phyloP scores from a whole-genome alignment of 2,797 vertebrate genomes.

The Taenioides sp. region DNA sequence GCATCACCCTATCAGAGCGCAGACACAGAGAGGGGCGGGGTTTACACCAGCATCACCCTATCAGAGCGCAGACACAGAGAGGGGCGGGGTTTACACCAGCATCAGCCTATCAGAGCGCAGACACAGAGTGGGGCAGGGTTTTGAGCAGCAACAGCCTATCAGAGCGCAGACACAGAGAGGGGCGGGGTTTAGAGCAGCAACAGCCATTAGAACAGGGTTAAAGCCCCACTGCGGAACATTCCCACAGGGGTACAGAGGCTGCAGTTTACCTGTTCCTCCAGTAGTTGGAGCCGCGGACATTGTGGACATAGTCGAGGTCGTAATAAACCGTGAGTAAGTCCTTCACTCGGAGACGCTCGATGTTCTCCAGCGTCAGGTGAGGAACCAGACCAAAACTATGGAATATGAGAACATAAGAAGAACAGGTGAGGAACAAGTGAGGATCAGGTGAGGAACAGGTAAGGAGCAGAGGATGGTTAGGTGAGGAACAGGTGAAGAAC shows the following conservation, averaged over 20 bases:
- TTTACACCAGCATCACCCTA: background rate
- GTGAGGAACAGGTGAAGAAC: too few species aligned
- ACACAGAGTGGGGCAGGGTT: background rate
- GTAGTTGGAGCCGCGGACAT: constrained; percentile 75
- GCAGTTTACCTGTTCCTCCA: constrained; percentile 79
- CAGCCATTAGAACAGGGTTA: background rate
- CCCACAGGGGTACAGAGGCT: background rate
- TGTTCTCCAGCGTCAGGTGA: constrained; percentile 76
- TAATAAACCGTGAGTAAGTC: constrained; percentile 77
- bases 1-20: constrained; percentile 71
- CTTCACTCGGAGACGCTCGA: constrained; percentile 67
- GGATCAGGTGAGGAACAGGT: too few species aligned
- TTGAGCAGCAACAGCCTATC: background rate
- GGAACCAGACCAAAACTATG: constrained; percentile 71
- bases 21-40: background rate
- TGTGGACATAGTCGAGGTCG: constrained; percentile 74
- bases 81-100: constrained; percentile 54
- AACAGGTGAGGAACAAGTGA: too few species aligned
- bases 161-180: background rate
- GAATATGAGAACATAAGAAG: too few species aligned
- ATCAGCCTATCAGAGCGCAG: constrained; percentile 66
- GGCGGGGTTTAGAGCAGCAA: background rate
- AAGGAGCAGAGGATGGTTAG: too few species aligned
- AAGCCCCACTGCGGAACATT: background rate
- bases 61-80: background rate